Base-by-base conservation (phyloP, 2,113 vertebrate genomes). In the Mungos mungo region DNA sequence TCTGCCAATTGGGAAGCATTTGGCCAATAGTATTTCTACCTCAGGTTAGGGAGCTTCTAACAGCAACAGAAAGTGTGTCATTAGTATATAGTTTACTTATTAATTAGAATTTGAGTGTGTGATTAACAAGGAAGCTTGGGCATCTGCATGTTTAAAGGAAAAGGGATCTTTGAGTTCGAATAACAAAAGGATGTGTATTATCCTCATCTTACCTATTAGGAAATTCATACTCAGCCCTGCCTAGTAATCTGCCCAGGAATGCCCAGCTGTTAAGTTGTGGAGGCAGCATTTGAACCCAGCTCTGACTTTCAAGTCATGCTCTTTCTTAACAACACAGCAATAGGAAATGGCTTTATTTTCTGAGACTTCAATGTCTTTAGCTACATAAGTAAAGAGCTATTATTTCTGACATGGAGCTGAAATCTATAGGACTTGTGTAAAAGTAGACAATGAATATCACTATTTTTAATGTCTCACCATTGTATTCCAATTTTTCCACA, bases 401-500 rank as follows among this genome's bases (percentile, higher is more conserved):
- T 19, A 63, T 57, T 94, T 94, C 13, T 72, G 71, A 94, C 6
- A 23, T 27, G 94, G 25, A 27, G 3, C 14, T 96, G 60, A 88
- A 66, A 93, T 94, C 60, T 60, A 69, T 13, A 72, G 45, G n/a
- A 54, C 68, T 93, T 77, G 15, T 76, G 69, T 79, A 52, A 95
- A 95, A 12, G 18, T 38, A 69, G 33, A 41, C 5, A 66, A 47
- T 71, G 23, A 87, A 13, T 47, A 89, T 68, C 65, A 83, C 14
- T 66, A 79, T 95, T 93, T 89, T 69, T 81, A 68, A 74, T 80
- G 41, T 77, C 18, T 87, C 27, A 50, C 76, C 93, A 15, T 65
- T 93, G 15, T 86, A 41, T 92, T 93, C 45, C 84, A 96, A 35
- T 27, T 25, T 80, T 97, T 81, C n/a, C 33, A 91, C 4, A n/a